Evolutionary conservation across 2,113 vertebrate species (phyloP).

Genomic region (Pseudois nayaur): DNA sequence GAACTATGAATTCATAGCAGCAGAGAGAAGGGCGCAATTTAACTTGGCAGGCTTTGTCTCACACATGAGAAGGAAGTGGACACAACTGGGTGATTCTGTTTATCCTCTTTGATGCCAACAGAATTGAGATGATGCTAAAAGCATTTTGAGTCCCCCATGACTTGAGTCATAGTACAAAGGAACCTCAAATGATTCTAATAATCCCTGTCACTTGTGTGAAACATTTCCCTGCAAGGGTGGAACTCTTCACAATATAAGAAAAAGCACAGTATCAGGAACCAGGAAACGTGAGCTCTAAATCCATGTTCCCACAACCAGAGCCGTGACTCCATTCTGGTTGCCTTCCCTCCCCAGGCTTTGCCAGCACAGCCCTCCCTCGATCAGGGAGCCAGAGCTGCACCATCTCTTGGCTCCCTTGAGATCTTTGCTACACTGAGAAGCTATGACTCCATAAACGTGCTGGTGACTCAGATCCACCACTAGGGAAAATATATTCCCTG

Average conservation of each 20-base stretch:
- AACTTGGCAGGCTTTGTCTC: neutral
- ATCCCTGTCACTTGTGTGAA: neutral
- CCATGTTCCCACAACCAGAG: neutral
- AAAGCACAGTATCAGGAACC: neutral
- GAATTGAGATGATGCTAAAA: neutral
- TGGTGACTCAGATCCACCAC: neutral
- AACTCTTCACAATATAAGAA: too few relatives aligned
- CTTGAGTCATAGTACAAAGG: neutral
- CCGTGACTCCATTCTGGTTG: accelerated
- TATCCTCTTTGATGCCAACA: neutral
- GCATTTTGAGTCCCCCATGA: neutral
- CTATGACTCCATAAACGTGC: neutral
- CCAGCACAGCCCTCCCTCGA: neutral
- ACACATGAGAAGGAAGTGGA: neutral
- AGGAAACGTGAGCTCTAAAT: neutral
- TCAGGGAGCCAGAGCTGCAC: neutral
- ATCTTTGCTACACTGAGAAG: neutral
- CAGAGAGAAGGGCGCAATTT: neutral
- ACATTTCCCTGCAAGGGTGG: neutral
- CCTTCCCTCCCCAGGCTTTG: too few relatives aligned
- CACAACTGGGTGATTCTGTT: neutral
- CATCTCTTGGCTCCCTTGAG: neutral
- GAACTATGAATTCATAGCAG: neutral
- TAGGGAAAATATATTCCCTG: neutral
- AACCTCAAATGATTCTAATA: neutral